Conservation (phyloP, 1,140 invertebrate genomes). For the Dinoponera quadriceps region DNA sequence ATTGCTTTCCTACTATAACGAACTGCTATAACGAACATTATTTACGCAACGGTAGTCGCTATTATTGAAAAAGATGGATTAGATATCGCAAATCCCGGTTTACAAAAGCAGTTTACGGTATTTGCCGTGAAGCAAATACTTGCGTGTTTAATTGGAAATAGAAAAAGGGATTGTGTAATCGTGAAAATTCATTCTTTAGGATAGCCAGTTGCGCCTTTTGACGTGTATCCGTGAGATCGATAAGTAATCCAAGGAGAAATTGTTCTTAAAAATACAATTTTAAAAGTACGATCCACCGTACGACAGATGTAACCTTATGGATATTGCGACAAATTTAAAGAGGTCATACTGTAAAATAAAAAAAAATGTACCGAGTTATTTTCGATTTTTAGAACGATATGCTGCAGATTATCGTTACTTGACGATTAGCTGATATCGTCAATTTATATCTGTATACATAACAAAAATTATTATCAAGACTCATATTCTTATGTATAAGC, state of each 20-base stretch:
- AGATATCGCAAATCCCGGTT: conserved; percentile 36
- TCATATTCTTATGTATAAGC: too few species aligned
- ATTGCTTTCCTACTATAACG: conserved; percentile 26
- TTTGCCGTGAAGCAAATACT: neutral
- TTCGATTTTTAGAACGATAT: too few species aligned
- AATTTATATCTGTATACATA: too few species aligned
- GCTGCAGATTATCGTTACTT: too few species aligned
- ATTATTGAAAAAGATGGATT: conserved; percentile 49
- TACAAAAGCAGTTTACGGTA: neutral
- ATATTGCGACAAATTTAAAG: neutral
- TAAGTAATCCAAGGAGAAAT: neutral
- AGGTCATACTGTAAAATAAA: neutral
- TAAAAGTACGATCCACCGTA: too few species aligned
- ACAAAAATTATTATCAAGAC: too few species aligned
- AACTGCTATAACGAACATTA: conserved; percentile 18
- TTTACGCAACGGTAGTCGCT: neutral
- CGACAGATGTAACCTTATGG: neutral
- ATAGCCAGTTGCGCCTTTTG: neutral
- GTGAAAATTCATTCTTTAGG: conserved; percentile 29
- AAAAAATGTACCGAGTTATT: too few species aligned
- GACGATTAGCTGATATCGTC: too few species aligned
- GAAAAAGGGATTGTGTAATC: neutral
- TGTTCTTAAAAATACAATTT: conserved; percentile 7
- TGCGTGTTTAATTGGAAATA: conserved; percentile 39
- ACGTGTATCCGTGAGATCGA: neutral